phyloP scores from a whole-genome alignment of 2,113 vertebrate genomes.

The Cyprinodon variegatus region DNA sequence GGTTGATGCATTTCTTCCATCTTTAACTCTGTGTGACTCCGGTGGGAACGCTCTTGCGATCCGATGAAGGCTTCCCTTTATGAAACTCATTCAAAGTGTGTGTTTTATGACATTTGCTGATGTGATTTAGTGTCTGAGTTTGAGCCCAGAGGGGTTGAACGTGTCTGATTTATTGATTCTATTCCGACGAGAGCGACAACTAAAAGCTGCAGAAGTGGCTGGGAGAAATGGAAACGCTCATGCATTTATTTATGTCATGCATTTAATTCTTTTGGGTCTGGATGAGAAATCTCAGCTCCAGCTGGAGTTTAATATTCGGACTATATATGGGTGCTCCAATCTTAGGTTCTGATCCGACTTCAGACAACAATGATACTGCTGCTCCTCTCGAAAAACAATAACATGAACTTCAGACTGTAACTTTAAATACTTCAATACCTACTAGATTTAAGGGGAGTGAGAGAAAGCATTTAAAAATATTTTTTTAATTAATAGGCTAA shows the following conservation, averaged over 20 bases:
- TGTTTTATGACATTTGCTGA: constrained; percentile 16
- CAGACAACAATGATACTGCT: constrained; percentile 1
- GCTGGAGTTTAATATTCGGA: constrained; percentile 30
- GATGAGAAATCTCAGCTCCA: neutral
- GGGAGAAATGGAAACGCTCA: constrained; percentile 31
- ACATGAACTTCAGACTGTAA: neutral
- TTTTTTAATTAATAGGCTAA: no score
- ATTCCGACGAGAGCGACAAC: constrained; percentile 1
- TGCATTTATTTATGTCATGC: constrained; percentile 61
- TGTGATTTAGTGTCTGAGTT: constrained; percentile 17
- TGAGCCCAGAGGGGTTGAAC: constrained; percentile 1
- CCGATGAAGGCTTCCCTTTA: constrained; percentile 1
- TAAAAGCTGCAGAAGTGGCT: constrained; percentile 14
- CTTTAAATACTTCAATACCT: neutral
- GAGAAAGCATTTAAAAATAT: no score
- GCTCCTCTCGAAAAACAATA: neutral
- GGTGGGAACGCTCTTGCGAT: neutral
- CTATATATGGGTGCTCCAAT: constrained; percentile 16
- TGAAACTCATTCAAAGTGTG: constrained; percentile 13
- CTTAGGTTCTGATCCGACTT: constrained; percentile 14
- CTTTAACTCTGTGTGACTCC: constrained; percentile 22
- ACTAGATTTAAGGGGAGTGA: neutral
- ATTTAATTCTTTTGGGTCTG: constrained; percentile 24
- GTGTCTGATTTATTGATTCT: constrained; percentile 34
- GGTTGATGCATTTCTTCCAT: constrained; percentile 24